Evolutionary conservation across 2,888 invertebrate species (phyloP), one percentile per base, ranked within the genome.

Genomic region (Caenorhabditis imperialis): DNA sequence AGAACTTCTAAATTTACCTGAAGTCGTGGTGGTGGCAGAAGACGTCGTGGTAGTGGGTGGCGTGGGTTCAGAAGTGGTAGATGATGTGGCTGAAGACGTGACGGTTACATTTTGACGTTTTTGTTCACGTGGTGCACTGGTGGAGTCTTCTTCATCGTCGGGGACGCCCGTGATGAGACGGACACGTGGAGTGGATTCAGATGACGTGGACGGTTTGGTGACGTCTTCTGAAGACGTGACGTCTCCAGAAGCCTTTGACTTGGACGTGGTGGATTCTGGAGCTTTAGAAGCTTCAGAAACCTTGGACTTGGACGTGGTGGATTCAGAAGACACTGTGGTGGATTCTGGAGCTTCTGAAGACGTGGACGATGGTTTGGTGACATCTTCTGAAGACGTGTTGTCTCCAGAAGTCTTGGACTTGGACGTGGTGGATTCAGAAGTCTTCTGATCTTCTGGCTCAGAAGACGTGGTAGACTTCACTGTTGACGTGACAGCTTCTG

Each of bases 91-190:
- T 53, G 70, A 62, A 61, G 20, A 25, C 14, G 47, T 27, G 22
- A 40, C 14, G 12, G 65, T 47, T 30, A 62, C 40, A 40, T 63
- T 63, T 33, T 63, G 54, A 48, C 63, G 63, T 16, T 20, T 16
- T 35, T 44, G 30, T n/a, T 22, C 27, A 6, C 27, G 67, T 38
- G 35, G 35, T 8, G 35, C 35, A 30, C 40, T 55, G 38, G 40
- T 22, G 18, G 50, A 20, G 16, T 18, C 33, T 8, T 12, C 25
- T 27, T 16, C 30, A 30, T 58, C 45, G 37, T 69, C 58, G 4
- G 67, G 51, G 7, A 58, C 53, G 14, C 58, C 58, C 12, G 57
- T 69, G 58, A 69, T 51, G 25, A 69, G 58, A 53, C 58, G 50
- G 33, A 60, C 60, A 33, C 58, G 60, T 38, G 51, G 35, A 18